phyloP scores from a whole-genome alignment of 2,888 invertebrate genomes.

The Catocala fraxini region DNA sequence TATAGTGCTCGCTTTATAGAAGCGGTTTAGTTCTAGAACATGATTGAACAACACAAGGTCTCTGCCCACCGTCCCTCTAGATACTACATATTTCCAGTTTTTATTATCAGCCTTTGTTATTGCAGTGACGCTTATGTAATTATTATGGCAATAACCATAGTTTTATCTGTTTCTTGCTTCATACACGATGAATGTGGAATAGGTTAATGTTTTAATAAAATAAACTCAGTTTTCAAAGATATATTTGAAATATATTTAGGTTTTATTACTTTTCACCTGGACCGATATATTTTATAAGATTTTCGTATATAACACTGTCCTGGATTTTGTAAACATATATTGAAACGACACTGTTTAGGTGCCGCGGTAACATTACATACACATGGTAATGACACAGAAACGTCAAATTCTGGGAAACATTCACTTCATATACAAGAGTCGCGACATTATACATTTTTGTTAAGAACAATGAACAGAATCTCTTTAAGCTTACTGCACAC shows the following conservation, averaged over 20 bases:
- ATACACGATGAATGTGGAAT: slow-evolving; percentile 30
- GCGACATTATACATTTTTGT: background rate
- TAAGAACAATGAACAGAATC: background rate
- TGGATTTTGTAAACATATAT: too few relatives aligned
- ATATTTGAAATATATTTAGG: background rate
- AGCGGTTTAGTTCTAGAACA: background rate
- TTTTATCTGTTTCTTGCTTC: slow-evolving; percentile 22
- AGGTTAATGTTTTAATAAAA: slow-evolving; percentile 36
- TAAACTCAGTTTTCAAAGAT: slow-evolving; percentile 4
- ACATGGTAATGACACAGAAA: slow-evolving; percentile 2
- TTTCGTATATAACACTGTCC: too few relatives aligned
- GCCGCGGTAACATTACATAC: background rate
- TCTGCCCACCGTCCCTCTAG: too few relatives aligned
- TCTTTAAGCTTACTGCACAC: background rate
- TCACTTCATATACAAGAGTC: background rate
- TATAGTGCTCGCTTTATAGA: slow-evolving; percentile 16
- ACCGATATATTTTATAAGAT: too few relatives aligned
- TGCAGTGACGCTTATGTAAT: slow-evolving; percentile 10
- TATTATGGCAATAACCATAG: slow-evolving; percentile 8
- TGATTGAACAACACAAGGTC: background rate
- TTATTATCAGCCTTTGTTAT: slow-evolving; percentile 11
- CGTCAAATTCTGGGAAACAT: background rate
- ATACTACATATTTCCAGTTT: too few relatives aligned
- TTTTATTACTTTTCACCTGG: slow-evolving; percentile 1
- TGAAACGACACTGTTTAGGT: too few relatives aligned